Conservation (phyloP, 2,113 vertebrate genomes). For the Eretmodus cyanostictus region DNA sequence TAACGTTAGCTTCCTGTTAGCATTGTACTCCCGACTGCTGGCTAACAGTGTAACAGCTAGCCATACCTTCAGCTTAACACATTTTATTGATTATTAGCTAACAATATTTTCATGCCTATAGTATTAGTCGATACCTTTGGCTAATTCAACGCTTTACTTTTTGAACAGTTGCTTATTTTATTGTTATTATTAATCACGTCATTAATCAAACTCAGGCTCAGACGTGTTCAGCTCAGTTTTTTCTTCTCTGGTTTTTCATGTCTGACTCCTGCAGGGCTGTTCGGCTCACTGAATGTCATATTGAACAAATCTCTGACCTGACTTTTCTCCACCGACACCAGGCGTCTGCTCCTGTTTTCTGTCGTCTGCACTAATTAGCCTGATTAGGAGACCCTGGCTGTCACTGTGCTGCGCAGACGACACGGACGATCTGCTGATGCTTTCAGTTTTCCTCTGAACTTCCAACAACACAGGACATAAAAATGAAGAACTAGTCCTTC, state of each 20-base stretch:
- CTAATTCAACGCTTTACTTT: rapidly evolving
- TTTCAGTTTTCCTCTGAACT: background rate
- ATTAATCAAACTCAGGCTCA: background rate
- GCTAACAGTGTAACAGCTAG: background rate
- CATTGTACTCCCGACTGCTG: background rate
- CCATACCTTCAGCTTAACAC: background rate
- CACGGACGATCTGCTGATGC: background rate
- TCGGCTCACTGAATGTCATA: background rate
- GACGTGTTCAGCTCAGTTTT: background rate
- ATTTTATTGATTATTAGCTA: background rate
- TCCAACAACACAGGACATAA: background rate
- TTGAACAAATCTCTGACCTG: background rate
- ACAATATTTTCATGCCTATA: background rate
- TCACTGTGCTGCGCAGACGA: background rate
- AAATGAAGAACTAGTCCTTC: background rate
- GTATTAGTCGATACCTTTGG: background rate
- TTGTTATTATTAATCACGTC: background rate
- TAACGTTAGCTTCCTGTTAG: background rate
- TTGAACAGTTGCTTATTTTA: rapidly evolving
- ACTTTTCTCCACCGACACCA: background rate
- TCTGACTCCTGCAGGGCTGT: background rate
- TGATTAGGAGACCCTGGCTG: background rate
- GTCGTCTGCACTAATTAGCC: background rate
- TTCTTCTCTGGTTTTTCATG: background rate
- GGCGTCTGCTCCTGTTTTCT: background rate